Evolutionary conservation across 2,888 invertebrate species (phyloP).

Genomic region (Brenthis daphne): DNA sequence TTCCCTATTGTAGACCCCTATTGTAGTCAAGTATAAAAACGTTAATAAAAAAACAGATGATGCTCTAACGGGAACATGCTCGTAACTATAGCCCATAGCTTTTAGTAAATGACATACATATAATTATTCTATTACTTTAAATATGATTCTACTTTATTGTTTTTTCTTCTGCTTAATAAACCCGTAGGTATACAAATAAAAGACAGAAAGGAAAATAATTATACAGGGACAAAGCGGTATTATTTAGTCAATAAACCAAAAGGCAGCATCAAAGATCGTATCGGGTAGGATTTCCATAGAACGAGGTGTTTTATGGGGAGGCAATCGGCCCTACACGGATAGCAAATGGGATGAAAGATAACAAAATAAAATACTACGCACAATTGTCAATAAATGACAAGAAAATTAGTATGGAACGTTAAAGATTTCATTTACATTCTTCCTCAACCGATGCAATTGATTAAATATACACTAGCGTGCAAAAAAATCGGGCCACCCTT

Average conservation of each 20-base stretch:
- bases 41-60: too few relatives aligned
- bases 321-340: conserved; percentile 47
- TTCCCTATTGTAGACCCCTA: too few relatives aligned
- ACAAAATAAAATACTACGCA: conserved; percentile 39
- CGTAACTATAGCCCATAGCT: too few relatives aligned
- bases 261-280: conserved; percentile 53
- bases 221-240: conserved; percentile 47
- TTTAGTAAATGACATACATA: background rate
- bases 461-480: background rate
- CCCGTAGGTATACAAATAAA: conserved; percentile 52
- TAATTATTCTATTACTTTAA: conserved; percentile 11
- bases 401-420: conserved; percentile 23
- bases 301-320: conserved; percentile 63
- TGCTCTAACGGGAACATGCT: too few relatives aligned
- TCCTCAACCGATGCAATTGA: background rate
- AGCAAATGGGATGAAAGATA: conserved; percentile 45
- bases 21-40: too few relatives aligned
- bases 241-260: conserved; percentile 57
- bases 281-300: conserved; percentile 56
- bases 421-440: conserved; percentile 5
- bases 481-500: too few relatives aligned
- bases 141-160: conserved; percentile 34
- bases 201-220: conserved; percentile 56
- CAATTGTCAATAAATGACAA: conserved; percentile 35
- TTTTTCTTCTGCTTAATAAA: conserved; percentile 51